Percentiles rank a stretch among this genome's conserved stretches.
Evolutionary conservation across 2,113 vertebrate genomes (phyloP).

Genomic region (chimpanzee (Pan troglodytes)): DNA sequence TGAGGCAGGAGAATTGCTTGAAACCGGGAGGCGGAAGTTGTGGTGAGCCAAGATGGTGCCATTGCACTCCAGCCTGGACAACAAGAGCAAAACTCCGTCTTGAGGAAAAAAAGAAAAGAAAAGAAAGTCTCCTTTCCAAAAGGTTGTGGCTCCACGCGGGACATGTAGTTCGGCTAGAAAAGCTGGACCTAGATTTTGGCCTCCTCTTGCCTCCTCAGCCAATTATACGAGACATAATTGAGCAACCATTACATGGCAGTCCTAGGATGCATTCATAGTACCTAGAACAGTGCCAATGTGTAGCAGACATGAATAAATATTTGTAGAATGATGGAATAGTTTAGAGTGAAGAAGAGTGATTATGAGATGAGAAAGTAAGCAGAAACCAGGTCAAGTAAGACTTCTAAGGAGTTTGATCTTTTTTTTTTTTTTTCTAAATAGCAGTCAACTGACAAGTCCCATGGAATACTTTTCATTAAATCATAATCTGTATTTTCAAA

Average conservation of each 20-base stretch:
- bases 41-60: too few species aligned
- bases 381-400: not conserved
- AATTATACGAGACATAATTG: not conserved
- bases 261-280: not conserved
- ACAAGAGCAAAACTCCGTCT: too few species aligned
- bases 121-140: not conserved
- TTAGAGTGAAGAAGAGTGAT: not conserved
- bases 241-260: not conserved
- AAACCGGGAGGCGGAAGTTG: too few species aligned
- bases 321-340: slow-evolving; percentile 5
- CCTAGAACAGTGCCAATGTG: not conserved
- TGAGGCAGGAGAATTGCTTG: too few species aligned
- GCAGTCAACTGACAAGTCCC: not conserved
- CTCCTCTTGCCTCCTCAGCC: not conserved
- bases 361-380: not conserved
- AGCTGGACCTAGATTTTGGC: not conserved
- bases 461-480: slow-evolving; percentile 31
- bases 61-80: too few species aligned
- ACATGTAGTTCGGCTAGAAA: not conserved
- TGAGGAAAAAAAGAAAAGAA: not conserved
- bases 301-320: not conserved
- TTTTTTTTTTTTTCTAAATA: not conserved
- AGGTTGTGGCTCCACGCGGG: not conserved
- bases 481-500: slow-evolving; percentile 34
- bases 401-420: not conserved